These are phyloP conservation scores for Pipistrellus kuhlii DNA, from an alignment of 2,797 vertebrate species.

Conservation along the genomic window DNA sequence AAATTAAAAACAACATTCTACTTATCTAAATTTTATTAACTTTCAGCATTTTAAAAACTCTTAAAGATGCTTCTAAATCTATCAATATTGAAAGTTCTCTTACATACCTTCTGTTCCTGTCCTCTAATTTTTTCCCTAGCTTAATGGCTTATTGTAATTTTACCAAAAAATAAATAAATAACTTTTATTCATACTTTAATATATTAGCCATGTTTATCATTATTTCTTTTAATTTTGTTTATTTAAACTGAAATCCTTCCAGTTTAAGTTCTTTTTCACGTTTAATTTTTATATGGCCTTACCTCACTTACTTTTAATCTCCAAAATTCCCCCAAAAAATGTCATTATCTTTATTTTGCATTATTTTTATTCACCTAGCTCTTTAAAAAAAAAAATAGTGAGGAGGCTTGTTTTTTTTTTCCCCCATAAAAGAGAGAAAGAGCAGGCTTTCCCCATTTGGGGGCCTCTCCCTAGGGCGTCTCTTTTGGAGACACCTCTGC, in stretches of 20 bases:
- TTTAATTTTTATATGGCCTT: background rate
- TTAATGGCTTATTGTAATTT: background rate
- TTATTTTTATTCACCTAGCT: background rate
- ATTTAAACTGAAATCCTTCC: background rate
- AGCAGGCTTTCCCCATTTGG: too few relatives aligned
- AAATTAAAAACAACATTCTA: background rate
- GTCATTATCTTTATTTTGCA: background rate
- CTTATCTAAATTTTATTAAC: slow-evolving; percentile 10
- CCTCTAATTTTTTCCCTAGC: background rate
- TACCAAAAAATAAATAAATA: background rate
- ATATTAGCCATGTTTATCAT: background rate
- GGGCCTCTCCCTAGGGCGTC: too few relatives aligned
- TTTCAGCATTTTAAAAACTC: background rate
- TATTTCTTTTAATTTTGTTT: background rate
- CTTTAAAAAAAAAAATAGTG: background rate
- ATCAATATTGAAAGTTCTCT: background rate
- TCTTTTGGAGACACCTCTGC: too few relatives aligned
- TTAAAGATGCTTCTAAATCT: background rate
- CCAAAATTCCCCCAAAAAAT: background rate
- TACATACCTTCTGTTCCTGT: background rate
- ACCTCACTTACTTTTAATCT: background rate
- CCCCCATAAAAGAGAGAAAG: too few relatives aligned
- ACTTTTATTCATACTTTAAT: slow-evolving; percentile 7
- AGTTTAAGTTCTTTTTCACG: background rate
- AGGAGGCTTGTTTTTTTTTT: background rate